Conservation (phyloP, 1,140 invertebrate genomes). For the Steinernema feltiae region DNA sequence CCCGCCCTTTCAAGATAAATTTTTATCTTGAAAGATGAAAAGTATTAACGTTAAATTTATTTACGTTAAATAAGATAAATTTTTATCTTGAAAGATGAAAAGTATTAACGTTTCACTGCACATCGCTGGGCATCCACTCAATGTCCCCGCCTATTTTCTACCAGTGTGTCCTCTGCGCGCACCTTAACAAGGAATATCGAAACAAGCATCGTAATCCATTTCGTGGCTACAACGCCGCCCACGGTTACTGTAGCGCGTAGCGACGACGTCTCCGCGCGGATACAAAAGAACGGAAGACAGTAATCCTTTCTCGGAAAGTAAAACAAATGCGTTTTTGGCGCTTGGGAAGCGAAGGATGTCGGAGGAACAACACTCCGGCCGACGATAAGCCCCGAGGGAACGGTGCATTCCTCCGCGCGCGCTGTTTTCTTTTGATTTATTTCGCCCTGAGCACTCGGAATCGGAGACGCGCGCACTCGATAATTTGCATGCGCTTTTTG, state of each 20-base stretch:
- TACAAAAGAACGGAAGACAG: background rate
- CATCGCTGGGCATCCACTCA: too few relatives aligned
- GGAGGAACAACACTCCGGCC: background rate
- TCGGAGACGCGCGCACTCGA: slow-evolving; percentile 11
- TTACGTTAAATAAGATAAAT: too few relatives aligned
- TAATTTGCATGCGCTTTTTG: slow-evolving; percentile 14
- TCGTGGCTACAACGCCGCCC: background rate
- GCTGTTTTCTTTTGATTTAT: slow-evolving; percentile 15
- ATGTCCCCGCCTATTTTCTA: background rate
- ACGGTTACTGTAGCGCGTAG: background rate
- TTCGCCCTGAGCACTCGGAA: slow-evolving; percentile 4
- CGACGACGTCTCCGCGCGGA: too few relatives aligned
- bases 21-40: too few relatives aligned
- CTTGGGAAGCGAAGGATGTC: background rate
- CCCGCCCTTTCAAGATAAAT: too few relatives aligned
- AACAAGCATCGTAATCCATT: slow-evolving; percentile 1
- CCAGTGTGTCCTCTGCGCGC: background rate
- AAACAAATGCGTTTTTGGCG: background rate
- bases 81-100: too few relatives aligned
- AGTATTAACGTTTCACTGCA: too few relatives aligned
- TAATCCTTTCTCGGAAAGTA: background rate
- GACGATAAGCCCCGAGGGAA: background rate
- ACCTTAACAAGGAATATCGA: background rate
- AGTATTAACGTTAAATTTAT: too few relatives aligned
- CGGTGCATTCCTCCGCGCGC: background rate